Conservation (phyloP, 2,113 vertebrate genomes). For the Nesospiza acunhae region DNA sequence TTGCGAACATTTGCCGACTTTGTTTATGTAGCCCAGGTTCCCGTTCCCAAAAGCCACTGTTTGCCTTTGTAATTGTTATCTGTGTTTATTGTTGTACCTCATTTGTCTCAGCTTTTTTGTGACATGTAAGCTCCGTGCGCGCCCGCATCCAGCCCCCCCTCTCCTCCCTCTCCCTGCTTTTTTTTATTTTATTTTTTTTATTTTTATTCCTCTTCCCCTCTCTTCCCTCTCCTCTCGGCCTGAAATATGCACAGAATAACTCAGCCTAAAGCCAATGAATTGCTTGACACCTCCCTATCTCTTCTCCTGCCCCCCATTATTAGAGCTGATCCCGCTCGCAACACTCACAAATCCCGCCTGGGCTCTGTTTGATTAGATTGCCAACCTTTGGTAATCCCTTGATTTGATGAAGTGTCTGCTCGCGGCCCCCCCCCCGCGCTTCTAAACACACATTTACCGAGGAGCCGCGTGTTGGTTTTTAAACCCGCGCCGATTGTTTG, state of each 20-base stretch:
- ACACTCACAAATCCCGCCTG: constrained; percentile 88
- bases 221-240: background rate
- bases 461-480: constrained; percentile 78
- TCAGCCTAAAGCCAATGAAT: constrained; percentile 76
- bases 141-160: constrained; percentile 36
- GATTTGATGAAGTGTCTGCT: constrained; percentile 91
- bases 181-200: no score
- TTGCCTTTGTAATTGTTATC: constrained; percentile 82
- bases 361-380: constrained; percentile 94
- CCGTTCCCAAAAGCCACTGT: constrained; percentile 73
- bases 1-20: constrained; percentile 78
- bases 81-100: constrained; percentile 72
- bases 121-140: constrained; percentile 72
- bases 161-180: background rate
- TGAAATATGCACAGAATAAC: constrained; percentile 66
- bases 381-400: constrained; percentile 92
- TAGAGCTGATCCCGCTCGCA: constrained; percentile 81
- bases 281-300: constrained; percentile 79
- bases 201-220: background rate
- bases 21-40: constrained; percentile 78
- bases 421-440: constrained; percentile 71
- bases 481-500: background rate
- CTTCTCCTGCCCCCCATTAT: constrained; percentile 82
- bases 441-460: constrained; percentile 78
- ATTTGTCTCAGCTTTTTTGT: constrained; percentile 71